A percentile compares a stretch with the other conserved stretches of the same genome.
These are phyloP conservation scores for Chlorodrepanis virens DNA, from an alignment of 2,113 vertebrate species.

Conservation along the genomic window DNA sequence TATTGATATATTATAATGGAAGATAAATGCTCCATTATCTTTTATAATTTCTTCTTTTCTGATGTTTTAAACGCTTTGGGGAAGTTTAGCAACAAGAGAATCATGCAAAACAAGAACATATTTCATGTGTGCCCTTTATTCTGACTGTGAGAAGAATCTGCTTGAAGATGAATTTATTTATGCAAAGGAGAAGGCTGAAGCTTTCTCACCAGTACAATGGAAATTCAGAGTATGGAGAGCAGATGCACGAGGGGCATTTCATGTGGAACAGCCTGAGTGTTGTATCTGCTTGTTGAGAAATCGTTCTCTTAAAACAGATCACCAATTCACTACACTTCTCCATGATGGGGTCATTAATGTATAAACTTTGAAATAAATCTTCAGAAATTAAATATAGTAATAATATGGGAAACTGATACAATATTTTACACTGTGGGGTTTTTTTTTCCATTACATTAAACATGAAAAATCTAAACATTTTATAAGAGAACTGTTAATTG, in stretches of 20 bases:
- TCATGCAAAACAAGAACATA: not conserved
- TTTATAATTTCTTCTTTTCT: not conserved
- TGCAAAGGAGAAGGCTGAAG: not conserved
- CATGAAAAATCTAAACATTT: constrained; percentile 14
- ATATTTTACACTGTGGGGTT: not conserved
- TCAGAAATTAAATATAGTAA: not conserved
- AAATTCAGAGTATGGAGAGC: not conserved
- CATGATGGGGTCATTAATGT: not conserved
- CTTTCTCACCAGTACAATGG: not conserved
- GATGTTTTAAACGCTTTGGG: not conserved
- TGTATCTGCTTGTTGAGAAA: not conserved
- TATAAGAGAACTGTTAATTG: constrained; percentile 62
- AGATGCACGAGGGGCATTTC: not conserved
- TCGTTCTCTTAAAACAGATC: not conserved
- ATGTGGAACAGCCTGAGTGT: not conserved
- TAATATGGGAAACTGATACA: not conserved
- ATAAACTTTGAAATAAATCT: not conserved
- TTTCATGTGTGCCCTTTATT: not conserved
- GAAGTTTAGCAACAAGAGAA: not conserved
- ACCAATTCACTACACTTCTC: not conserved
- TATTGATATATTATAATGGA: not conserved
- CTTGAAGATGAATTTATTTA: not conserved
- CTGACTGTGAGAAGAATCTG: not conserved
- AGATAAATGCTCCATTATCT: not conserved
- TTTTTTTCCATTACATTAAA: constrained; percentile 35